Evolutionary conservation across 2,888 invertebrate genomes (phyloP), one percentile per base, ranked within the genome.

Genomic region (Deladenus siricidicola): DNA sequence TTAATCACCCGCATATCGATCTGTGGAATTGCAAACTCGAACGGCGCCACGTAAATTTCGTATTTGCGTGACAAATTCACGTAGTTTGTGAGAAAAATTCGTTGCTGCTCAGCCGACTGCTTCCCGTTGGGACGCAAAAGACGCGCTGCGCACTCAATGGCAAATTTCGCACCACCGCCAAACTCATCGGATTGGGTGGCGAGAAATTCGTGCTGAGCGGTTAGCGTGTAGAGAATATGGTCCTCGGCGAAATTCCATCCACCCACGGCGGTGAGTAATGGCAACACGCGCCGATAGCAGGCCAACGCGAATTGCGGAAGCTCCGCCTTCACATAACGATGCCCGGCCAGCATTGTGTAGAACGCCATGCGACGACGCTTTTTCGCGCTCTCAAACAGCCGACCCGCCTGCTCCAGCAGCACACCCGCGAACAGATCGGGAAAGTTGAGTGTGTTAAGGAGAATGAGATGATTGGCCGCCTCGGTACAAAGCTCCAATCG

Each of bases 321-420:
- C 0, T 58, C 64, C 21, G 69, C 68, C 50, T 67, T 64, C 19
- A 61, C 47, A 54, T 67, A 74, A 60, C 96, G 84, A 81, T 98
- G 92, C 0, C 96, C 96, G 21, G 96, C 89, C 24, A 98, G 83
- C 23, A 96, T 92, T 84, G 91, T 88, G 78, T 96, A 92, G 80
- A 96, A 92, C 19, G 93, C 89, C 80, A 90, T 93, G 80, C 94
- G 94, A 56, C 93, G 84, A 69, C 88, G 85, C 87, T 90, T 62
- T 3, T 84, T 83, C 47, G 83, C 81, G 3, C 82, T 83, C 42
- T 92, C 83, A 79, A 90, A 96, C 79, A 91, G 90, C 76, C 91
- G 88, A 0, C 94, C 88, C 0, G 94, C 93, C 80, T 94, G 93
- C 80, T 98, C 96, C 52, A 96, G 83, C 57, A 96, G 82, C 77